Percentiles rank a stretch among this genome's conserved stretches.
These are phyloP conservation scores for Lomographa bimaculata DNA, from an alignment of 2,888 invertebrate species.

Conservation along the genomic window DNA sequence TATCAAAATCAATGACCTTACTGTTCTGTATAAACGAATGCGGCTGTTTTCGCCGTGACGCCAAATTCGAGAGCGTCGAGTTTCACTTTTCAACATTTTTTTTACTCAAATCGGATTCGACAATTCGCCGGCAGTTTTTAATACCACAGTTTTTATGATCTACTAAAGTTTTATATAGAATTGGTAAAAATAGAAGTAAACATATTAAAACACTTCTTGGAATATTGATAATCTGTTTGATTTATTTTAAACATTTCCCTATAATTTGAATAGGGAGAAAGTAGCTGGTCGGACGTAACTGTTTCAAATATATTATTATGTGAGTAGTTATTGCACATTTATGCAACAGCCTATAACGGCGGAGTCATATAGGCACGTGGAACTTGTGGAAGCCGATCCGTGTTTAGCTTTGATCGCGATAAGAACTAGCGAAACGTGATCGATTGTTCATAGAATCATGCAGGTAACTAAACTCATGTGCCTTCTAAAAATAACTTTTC, in stretches of 20 bases:
- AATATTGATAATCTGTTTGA: slow-evolving; percentile 15
- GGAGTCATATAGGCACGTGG: slow-evolving; percentile 56
- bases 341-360: slow-evolving; percentile 43
- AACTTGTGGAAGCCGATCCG: slow-evolving; percentile 58
- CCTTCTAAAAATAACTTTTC: slow-evolving; percentile 3
- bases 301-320: slow-evolving; percentile 43
- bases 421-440: slow-evolving; percentile 57
- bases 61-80: slow-evolving; percentile 51
- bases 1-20: slow-evolving; percentile 14
- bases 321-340: slow-evolving; percentile 41
- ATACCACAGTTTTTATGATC: slow-evolving; percentile 28
- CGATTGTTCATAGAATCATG: slow-evolving; percentile 62
- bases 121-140: slow-evolving; percentile 26
- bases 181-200: not conserved
- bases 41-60: slow-evolving; percentile 21
- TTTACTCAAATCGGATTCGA: slow-evolving; percentile 38
- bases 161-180: slow-evolving; percentile 27
- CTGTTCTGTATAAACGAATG: slow-evolving; percentile 5
- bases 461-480: slow-evolving; percentile 28
- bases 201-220: slow-evolving; percentile 9
- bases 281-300: slow-evolving; percentile 39
- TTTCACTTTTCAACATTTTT: slow-evolving; percentile 48
- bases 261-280: slow-evolving; percentile 37
- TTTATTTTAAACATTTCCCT: slow-evolving; percentile 25
- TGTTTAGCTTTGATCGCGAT: slow-evolving; percentile 52